Evolutionary conservation across 1,140 invertebrate genomes (phyloP).

Genomic region (Psilanteris sp.): DNA sequence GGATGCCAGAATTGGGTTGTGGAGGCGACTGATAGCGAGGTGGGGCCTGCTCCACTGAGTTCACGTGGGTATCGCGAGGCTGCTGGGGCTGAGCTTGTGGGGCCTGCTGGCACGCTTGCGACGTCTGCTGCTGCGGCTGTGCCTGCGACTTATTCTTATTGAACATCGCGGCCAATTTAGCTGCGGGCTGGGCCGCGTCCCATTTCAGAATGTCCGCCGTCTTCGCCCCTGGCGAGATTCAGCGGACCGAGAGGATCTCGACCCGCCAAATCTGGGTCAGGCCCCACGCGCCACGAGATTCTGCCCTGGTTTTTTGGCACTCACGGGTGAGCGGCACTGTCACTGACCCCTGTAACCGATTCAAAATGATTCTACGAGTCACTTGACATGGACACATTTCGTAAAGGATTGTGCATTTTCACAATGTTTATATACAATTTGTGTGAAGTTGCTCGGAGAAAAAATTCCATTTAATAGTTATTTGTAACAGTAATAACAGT

Average conservation of each 20-base stretch:
- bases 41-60: slow-evolving; percentile 76
- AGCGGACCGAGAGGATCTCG: slow-evolving; percentile 56
- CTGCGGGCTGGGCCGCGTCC: slow-evolving; percentile 72
- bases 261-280: slow-evolving; percentile 72
- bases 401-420: no score
- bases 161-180: slow-evolving; percentile 78
- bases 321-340: slow-evolving; percentile 51
- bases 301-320: slow-evolving; percentile 24
- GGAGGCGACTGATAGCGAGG: slow-evolving; percentile 85
- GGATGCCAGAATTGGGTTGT: slow-evolving; percentile 80
- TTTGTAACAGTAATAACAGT: no score
- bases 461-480: no score
- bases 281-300: slow-evolving; percentile 45
- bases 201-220: slow-evolving; percentile 74
- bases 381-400: no score
- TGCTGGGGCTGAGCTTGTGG: slow-evolving; percentile 69
- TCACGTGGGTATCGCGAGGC: slow-evolving; percentile 66
- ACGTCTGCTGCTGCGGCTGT: slow-evolving; percentile 68
- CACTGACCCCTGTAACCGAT: slow-evolving; percentile 54
- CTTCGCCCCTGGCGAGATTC: slow-evolving; percentile 53
- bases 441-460: no score
- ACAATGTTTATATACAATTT: no score
- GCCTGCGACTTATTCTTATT: slow-evolving; percentile 78
- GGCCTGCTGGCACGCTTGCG: slow-evolving; percentile 61
- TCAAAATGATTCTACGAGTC: no score